Conservation (phyloP, 2,113 vertebrate species). For the Setophaga kirtlandii region DNA sequence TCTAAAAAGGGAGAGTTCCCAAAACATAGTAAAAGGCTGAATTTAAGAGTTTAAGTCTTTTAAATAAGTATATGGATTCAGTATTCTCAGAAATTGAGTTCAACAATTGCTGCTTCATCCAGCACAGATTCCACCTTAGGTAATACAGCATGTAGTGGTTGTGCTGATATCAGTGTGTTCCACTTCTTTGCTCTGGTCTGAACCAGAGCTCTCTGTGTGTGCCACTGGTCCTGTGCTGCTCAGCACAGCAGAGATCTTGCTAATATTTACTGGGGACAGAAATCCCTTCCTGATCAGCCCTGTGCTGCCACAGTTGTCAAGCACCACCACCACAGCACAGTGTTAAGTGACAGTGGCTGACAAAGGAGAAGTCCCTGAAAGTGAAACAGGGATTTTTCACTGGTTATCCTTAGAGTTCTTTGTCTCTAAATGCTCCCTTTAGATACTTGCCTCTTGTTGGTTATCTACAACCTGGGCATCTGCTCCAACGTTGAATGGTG, state of each 20-base stretch:
- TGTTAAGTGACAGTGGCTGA: neutral
- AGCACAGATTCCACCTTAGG: neutral
- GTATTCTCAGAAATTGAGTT: neutral
- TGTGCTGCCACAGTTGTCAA: neutral
- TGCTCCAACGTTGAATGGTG: neutral
- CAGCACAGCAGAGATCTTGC: neutral
- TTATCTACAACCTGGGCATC: neutral
- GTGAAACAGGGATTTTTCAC: neutral
- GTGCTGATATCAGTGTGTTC: neutral
- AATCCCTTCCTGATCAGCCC: neutral
- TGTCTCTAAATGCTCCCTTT: neutral
- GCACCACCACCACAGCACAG: neutral
- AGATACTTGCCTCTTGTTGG: neutral
- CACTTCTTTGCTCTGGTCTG: neutral
- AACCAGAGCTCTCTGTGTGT: neutral
- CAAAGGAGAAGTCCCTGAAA: neutral
- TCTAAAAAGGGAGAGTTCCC: neutral
- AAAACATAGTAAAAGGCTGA: neutral
- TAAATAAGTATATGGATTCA: neutral
- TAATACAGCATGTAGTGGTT: neutral
- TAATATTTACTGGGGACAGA: neutral
- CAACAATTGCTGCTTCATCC: neutral
- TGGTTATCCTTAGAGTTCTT: neutral
- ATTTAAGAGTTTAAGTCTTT: neutral
- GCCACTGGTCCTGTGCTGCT: neutral